These are phyloP conservation scores for Melieria crassipennis DNA, from an alignment of 2,888 invertebrate species.

Conservation along the genomic window DNA sequence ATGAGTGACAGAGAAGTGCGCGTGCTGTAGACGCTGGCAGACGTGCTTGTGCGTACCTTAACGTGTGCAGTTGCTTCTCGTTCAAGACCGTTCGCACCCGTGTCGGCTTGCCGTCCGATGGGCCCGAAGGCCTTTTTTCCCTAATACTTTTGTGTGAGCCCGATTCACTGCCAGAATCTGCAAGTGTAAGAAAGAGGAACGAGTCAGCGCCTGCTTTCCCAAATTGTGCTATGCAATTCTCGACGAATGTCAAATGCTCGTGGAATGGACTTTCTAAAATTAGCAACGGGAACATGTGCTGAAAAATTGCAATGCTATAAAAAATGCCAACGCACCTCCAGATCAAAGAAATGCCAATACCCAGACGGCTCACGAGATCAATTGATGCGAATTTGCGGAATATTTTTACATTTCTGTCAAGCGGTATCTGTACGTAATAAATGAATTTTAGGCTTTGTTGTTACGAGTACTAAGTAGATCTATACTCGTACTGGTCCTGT, in stretches of 20 bases:
- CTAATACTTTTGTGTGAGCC: slow-evolving; percentile 86
- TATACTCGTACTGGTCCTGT: not conserved
- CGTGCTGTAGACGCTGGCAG: too few relatives aligned
- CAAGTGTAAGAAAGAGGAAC: slow-evolving; percentile 45
- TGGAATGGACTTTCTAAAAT: too few relatives aligned
- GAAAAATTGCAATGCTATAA: slow-evolving; percentile 22
- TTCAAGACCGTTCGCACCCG: slow-evolving; percentile 97
- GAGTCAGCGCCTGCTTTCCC: not conserved
- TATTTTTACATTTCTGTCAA: not conserved
- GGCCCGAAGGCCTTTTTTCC: slow-evolving; percentile 66
- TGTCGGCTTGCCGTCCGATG: slow-evolving; percentile 92
- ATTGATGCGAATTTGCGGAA: slow-evolving; percentile 19
- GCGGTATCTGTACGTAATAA: not conserved
- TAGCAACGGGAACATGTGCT: slow-evolving; percentile 1
- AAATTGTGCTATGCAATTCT: not conserved
- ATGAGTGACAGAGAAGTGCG: too few relatives aligned
- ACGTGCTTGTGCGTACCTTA: slow-evolving; percentile 70
- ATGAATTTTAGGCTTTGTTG: not conserved
- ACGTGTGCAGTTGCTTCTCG: slow-evolving; percentile 97
- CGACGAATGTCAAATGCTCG: not conserved
- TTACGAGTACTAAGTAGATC: not conserved
- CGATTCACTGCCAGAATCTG: slow-evolving; percentile 93
- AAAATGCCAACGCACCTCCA: not conserved
- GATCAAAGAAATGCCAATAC: slow-evolving; percentile 16
- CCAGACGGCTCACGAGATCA: slow-evolving; percentile 15